Evolutionary conservation across 2,797 vertebrate genomes (phyloP), one percentile per base, ranked within the genome.

Genomic region (Chlorospingus flavigularis): DNA sequence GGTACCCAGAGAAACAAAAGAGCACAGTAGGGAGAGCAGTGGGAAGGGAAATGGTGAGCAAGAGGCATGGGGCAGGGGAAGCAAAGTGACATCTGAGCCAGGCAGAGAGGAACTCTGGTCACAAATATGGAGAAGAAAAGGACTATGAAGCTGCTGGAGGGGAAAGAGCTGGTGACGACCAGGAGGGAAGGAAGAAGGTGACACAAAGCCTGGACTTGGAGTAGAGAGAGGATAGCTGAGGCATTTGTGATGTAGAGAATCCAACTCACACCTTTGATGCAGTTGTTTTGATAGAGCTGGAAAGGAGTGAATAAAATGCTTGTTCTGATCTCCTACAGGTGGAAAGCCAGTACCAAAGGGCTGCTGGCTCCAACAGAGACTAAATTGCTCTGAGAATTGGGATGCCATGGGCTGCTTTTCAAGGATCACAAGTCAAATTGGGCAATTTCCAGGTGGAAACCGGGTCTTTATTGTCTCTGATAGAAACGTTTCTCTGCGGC

Each of bases 391-490:
- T 79, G 89, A 96, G 91, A 94, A 96, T 83, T 94, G 94, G 92
- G 94, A 93, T 88, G 72, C 5, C 0, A 71, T 85, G 84, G 88
- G 90, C 86, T 92, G 79, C 77, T 87, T 79, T 92, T 95, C 84
- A 90, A 94, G 86, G 57, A 65, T 95, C 53, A 12, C 91, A 94
- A 95, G 87, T 96, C 94, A 96, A 95, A 97, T 74, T 76, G 97
- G 95, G 91, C 92, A 93, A 95, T 97, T 97, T 97, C 95, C 92
- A 95, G 95, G 88, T 85, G 88, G 96, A 97, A 97, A 96, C 96
- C n/a, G 92, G 77, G 97, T 93, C 96, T 95, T 97, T 95, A 92
- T 92, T 97, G 96, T 97, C 42, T 16, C 79, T 65, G 94, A 97
- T 94, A 95, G 94, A 97, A 96, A 93, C 45, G 86, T 95, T 95